Evolutionary conservation across 2,797 vertebrate genomes (phyloP).

Genomic region (Threskiornis aethiopicus): DNA sequence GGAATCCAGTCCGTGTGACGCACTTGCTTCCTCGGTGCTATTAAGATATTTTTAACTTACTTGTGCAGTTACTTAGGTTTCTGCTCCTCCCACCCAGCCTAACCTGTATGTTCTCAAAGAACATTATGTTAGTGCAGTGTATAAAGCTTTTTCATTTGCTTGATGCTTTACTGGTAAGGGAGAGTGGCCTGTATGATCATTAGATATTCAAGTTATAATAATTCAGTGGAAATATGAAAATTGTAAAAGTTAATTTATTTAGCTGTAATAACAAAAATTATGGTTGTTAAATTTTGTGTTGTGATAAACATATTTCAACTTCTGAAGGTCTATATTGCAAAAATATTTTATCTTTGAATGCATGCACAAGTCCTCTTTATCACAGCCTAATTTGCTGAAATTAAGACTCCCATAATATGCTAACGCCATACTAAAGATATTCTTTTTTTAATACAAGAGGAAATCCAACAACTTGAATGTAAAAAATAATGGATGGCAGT

Average conservation of each 20-base stretch:
- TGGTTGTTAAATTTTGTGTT: background rate
- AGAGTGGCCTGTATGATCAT: background rate
- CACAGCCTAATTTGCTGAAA: background rate
- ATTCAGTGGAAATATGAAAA: background rate
- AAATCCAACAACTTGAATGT: constrained; percentile 24
- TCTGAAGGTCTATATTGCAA: background rate
- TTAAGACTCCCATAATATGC: background rate
- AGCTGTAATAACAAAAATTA: background rate
- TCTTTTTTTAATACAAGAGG: constrained; percentile 1
- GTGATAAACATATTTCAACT: background rate
- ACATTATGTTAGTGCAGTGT: background rate
- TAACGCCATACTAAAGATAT: constrained; percentile 7
- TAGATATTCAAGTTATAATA: background rate
- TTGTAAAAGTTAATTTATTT: background rate
- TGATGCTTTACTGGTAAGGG: background rate
- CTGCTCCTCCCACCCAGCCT: background rate
- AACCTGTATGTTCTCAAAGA: background rate
- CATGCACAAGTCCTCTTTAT: background rate
- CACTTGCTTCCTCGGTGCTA: background rate
- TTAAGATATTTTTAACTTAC: background rate
- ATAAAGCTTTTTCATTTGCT: background rate
- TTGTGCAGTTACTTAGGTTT: background rate
- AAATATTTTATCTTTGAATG: background rate
- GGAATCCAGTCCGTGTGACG: background rate
- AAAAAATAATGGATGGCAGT: constrained; percentile 7